Base-by-base conservation (phyloP, 2,888 invertebrate species). In the Epistrophella euchroma region DNA sequence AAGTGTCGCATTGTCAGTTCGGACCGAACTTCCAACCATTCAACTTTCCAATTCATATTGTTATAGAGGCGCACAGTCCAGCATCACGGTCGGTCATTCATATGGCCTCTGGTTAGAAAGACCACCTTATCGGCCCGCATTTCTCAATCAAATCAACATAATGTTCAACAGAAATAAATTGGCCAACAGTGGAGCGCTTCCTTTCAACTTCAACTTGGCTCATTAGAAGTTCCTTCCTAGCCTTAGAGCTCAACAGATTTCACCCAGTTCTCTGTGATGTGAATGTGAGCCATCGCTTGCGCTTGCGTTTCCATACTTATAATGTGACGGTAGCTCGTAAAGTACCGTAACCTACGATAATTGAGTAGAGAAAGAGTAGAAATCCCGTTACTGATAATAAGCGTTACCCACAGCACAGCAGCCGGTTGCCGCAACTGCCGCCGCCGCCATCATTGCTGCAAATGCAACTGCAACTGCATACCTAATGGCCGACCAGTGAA, bases 361-460 rank as follows among this genome's bases (percentile, higher is more conserved):
- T 82, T 86, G 86, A 58, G 71, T 55, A 47, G 58, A 82, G 77
- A 82, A 86, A 77, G 58, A 86, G 73, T 72, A 52, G 52, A 75
- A 86, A 75, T 82, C 73, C 86, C 86, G 86, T 86, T 86, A 71
- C 77, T 81, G 81, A 77, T 85, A 68, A 68, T 68, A 85, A 85
- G 76, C 77, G 85, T 81, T 76, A 80, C 70, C 72, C 75, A 64
- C 73, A 71, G 62, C 56, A 68, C 19, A n/a, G 52, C 58, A 52
- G 56, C 40, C 70, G 45, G 60, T 47, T n/a, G 22, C 56, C 13
- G n/a, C n/a, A n/a, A n/a, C n/a, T n/a, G 50, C 56, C 22, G 40
- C 15, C 0, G 32, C 32, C 22, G 32, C 45, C 55, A 19, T 25
- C 66, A n/a, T 56, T 73, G 47, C 62, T 47, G 22, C 40, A 43